Evolutionary conservation across 2,797 vertebrate species (phyloP).

Genomic region (Cuculus canorus): DNA sequence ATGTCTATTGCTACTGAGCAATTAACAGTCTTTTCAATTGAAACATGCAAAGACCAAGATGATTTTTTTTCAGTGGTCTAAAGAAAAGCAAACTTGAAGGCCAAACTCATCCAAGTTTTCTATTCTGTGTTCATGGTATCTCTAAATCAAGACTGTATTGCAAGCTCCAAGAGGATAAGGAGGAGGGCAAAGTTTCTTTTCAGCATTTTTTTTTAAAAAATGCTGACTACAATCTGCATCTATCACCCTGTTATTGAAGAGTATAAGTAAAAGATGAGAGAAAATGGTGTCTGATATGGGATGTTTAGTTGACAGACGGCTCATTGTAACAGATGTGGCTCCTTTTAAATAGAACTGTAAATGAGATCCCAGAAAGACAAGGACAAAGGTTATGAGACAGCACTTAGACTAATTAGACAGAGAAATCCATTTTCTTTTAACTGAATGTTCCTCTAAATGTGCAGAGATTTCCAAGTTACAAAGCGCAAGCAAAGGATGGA

Average conservation of each 20-base stretch:
- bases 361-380: slow-evolving; percentile 67
- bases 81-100: slow-evolving; percentile 5
- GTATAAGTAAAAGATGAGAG: slow-evolving; percentile 61
- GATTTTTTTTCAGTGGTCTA: not conserved
- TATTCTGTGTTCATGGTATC: not conserved
- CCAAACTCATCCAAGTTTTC: not conserved
- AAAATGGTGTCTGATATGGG: slow-evolving; percentile 60
- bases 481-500: slow-evolving; percentile 23
- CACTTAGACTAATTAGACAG: slow-evolving; percentile 69
- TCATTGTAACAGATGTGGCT: slow-evolving; percentile 59
- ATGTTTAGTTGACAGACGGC: slow-evolving; percentile 66
- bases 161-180: not conserved
- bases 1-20: not conserved
- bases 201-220: slow-evolving; percentile 6
- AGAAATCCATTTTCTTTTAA: slow-evolving; percentile 63
- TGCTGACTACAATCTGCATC: slow-evolving; percentile 60
- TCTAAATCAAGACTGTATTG: slow-evolving; percentile 3
- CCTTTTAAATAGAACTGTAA: slow-evolving; percentile 54
- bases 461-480: slow-evolving; percentile 53
- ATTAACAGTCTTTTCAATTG: slow-evolving; percentile 51
- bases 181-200: slow-evolving; percentile 46
- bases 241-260: slow-evolving; percentile 59
- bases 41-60: not conserved
- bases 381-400: slow-evolving; percentile 62
- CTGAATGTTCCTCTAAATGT: slow-evolving; percentile 46